phyloP scores from a whole-genome alignment of 1,140 invertebrate genomes.

The Hydropsyche tenuis region DNA sequence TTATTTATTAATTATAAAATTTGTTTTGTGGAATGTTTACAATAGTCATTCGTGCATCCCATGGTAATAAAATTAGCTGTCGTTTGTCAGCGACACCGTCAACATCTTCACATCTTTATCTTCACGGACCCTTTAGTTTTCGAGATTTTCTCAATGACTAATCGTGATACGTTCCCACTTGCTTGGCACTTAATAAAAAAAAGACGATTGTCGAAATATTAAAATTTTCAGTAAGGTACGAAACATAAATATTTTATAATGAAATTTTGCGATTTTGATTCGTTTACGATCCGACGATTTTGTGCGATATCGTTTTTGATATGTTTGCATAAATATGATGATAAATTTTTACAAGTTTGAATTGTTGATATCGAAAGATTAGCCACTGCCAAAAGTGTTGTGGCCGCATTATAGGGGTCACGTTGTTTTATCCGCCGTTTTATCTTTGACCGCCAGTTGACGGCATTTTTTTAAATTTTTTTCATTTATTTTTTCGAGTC shows the following conservation, averaged over 20 bases:
- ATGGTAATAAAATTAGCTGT: constrained; percentile 35
- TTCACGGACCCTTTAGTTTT: constrained; percentile 23
- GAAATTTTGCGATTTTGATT: too few species aligned
- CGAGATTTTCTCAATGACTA: constrained; percentile 21
- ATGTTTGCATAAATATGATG: too few species aligned
- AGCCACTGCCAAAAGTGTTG: constrained; percentile 15
- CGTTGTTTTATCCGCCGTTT: constrained; percentile 28
- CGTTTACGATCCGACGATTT: too few species aligned
- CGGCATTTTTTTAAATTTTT: constrained; percentile 12
- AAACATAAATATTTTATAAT: background rate
- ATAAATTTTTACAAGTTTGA: background rate
- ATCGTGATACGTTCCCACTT: constrained; percentile 11
- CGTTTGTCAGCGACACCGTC: constrained; percentile 37
- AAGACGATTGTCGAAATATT: too few species aligned
- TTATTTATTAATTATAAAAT: constrained; percentile 5
- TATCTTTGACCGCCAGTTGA: constrained; percentile 28
- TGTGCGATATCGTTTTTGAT: too few species aligned
- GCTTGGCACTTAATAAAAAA: background rate
- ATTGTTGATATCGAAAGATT: background rate
- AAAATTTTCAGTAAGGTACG: background rate
- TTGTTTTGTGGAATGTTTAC: constrained; percentile 16
- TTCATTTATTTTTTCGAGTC: background rate
- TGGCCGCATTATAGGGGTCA: constrained; percentile 26
- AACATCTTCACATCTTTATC: constrained; percentile 36
- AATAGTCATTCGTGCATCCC: constrained; percentile 13